These are phyloP conservation scores for Pachymerium ferrugineum DNA, from an alignment of 2,888 invertebrate species.

Conservation along the genomic window DNA sequence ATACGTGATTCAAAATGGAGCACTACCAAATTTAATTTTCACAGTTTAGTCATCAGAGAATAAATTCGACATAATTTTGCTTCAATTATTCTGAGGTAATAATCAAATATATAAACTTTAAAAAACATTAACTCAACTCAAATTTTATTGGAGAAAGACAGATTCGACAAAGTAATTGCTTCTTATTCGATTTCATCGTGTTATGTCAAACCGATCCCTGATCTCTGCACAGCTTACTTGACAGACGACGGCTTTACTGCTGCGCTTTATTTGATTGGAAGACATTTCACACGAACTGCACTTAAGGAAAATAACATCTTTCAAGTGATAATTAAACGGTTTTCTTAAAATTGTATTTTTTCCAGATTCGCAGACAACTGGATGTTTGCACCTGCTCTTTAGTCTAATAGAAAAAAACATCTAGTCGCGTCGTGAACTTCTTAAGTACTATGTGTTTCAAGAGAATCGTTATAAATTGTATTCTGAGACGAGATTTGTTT, in stretches of 20 bases:
- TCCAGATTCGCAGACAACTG: constrained; percentile 31
- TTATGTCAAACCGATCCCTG: constrained; percentile 57
- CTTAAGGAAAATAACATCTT: constrained; percentile 51
- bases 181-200: constrained; percentile 56
- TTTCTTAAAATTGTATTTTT: not conserved
- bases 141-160: constrained; percentile 51
- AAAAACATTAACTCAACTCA: no score
- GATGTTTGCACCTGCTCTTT: not conserved
- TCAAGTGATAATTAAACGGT: constrained; percentile 43
- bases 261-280: constrained; percentile 85
- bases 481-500: no score
- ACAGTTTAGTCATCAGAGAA: no score
- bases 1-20: no score
- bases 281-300: constrained; percentile 76
- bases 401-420: not conserved
- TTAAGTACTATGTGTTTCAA: not conserved
- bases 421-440: not conserved
- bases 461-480: no score
- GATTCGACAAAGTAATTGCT: constrained; percentile 63
- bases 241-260: constrained; percentile 77
- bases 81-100: constrained; percentile 49
- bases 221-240: constrained; percentile 63
- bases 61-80: no score
- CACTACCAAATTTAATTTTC: no score
- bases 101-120: no score